Conservation (phyloP, 2,113 vertebrate genomes). For the Eidolon helvum region DNA sequence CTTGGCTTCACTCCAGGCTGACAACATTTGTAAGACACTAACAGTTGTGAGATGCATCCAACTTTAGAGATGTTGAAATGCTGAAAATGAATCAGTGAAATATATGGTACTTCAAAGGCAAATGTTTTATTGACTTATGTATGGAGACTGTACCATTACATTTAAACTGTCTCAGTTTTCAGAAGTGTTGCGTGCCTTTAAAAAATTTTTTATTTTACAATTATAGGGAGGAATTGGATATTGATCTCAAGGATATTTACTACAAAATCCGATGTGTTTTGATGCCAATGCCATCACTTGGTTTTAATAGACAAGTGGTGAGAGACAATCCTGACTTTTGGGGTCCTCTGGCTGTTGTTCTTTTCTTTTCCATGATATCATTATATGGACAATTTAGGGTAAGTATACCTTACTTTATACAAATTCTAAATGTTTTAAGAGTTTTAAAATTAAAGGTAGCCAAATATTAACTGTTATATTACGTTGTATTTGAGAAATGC, state of each 20-base stretch:
- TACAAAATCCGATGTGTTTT: slow-evolving; percentile 98
- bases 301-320: slow-evolving; percentile 98
- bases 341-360: slow-evolving; percentile 96
- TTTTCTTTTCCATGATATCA: slow-evolving; percentile 99
- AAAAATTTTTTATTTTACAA: slow-evolving; percentile 67
- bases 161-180: background rate
- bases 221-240: slow-evolving; percentile 93
- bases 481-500: background rate
- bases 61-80: background rate
- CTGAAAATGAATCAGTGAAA: slow-evolving; percentile 27
- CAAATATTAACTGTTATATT: background rate
- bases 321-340: slow-evolving; percentile 99
- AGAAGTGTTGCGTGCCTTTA: slow-evolving; percentile 17
- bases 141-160: background rate
- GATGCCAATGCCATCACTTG: slow-evolving; percentile 99
- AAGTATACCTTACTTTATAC: slow-evolving; percentile 74
- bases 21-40: background rate
- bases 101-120: background rate
- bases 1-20: background rate
- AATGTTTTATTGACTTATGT: background rate
- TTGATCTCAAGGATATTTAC: slow-evolving; percentile 99
- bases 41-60: background rate
- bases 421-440: slow-evolving; percentile 19
- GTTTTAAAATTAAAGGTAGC: background rate
- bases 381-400: slow-evolving; percentile 99